Evolutionary conservation across 2,113 vertebrate genomes (phyloP).

Genomic region (Tragelaphus buxtoni): DNA sequence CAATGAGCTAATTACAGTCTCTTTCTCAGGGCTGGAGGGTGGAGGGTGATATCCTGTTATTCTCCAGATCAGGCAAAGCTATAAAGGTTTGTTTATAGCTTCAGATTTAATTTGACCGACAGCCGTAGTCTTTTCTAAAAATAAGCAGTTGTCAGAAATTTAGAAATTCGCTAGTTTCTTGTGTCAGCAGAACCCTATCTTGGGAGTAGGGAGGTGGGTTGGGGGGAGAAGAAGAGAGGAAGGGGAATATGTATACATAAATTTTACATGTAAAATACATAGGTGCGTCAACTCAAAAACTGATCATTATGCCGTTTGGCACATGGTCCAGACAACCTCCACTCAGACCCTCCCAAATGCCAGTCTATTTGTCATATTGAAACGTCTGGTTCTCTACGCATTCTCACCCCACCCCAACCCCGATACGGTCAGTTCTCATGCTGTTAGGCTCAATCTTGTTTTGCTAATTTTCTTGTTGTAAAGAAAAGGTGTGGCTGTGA

Average conservation of each 20-base stretch:
- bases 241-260: neutral
- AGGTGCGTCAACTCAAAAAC: neutral
- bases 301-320: neutral
- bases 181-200: slow-evolving; percentile 45
- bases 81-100: slow-evolving; percentile 64
- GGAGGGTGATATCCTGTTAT: slow-evolving; percentile 51
- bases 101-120: slow-evolving; percentile 53
- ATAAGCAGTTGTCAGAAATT: slow-evolving; percentile 63
- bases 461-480: neutral
- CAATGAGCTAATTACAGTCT: slow-evolving; percentile 64
- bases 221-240: neutral
- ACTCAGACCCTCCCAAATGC: neutral
- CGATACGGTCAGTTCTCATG: neutral
- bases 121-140: slow-evolving; percentile 44
- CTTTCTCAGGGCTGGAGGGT: neutral
- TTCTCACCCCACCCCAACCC: too few species aligned
- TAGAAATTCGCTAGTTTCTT: slow-evolving; percentile 45
- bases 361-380: neutral
- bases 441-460: slow-evolving; percentile 13
- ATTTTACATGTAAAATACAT: slow-evolving; percentile 26
- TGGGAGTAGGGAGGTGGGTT: neutral
- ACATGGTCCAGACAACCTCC: neutral
- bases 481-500: slow-evolving; percentile 43
- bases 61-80: slow-evolving; percentile 45
- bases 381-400: neutral